Percentiles rank a stretch among this genome's conserved stretches.
These are phyloP conservation scores for Fregetta grallaria DNA, from an alignment of 2,113 vertebrate species.

Conservation along the genomic window DNA sequence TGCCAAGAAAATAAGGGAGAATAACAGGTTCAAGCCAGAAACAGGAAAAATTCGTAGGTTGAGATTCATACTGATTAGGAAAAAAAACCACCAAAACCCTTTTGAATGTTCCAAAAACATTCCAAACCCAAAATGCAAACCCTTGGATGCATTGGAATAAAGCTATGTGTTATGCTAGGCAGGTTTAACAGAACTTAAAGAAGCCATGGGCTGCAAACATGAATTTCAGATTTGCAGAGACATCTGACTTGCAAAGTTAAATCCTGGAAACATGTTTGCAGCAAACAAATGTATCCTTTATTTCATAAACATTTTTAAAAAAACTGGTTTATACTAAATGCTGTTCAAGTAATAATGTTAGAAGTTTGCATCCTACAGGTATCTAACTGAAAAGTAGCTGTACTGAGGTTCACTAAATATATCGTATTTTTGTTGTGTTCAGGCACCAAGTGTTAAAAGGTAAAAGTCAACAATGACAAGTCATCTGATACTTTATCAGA, in stretches of 20 bases:
- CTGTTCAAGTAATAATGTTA: not conserved
- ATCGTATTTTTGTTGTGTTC: not conserved
- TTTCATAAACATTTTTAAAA: not conserved
- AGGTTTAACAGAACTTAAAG: not conserved
- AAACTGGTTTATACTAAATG: not conserved
- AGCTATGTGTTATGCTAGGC: not conserved
- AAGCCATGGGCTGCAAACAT: not conserved
- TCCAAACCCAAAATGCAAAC: not conserved
- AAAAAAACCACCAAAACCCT: not conserved
- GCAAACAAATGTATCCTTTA: not conserved
- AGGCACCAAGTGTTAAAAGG: not conserved
- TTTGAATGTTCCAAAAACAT: not conserved
- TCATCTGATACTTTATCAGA: not conserved
- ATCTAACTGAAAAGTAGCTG: not conserved
- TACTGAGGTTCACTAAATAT: not conserved
- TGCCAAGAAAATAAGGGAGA: not conserved
- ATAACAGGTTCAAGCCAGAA: not conserved
- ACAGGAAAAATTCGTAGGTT: not conserved
- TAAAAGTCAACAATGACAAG: not conserved
- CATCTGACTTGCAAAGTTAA: not conserved
- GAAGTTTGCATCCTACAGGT: not conserved
- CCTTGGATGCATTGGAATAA: not conserved
- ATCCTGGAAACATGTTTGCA: not conserved
- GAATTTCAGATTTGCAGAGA: not conserved
- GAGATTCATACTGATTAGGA: not conserved